These are phyloP conservation scores for Premnoplex brunnescens DNA, from an alignment of 2,797 vertebrate genomes.

Conservation along the genomic window DNA sequence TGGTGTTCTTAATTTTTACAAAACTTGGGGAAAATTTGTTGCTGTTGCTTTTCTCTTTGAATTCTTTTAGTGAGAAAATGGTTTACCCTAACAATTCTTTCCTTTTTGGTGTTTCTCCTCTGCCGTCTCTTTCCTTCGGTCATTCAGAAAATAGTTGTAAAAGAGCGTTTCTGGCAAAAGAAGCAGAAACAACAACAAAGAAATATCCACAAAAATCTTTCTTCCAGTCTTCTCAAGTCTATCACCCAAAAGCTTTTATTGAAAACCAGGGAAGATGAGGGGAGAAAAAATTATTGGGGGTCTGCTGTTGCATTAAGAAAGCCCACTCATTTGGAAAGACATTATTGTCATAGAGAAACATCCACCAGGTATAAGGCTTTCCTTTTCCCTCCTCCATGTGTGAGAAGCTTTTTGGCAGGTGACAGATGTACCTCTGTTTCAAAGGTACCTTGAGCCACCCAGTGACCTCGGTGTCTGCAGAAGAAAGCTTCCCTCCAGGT, in stretches of 20 bases:
- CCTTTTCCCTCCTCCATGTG: not conserved
- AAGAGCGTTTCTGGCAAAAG: not conserved
- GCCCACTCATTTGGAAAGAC: not conserved
- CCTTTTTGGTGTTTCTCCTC: not conserved
- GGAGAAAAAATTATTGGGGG: not conserved
- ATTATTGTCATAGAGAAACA: not conserved
- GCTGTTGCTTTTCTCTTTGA: not conserved
- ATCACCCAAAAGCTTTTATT: not conserved
- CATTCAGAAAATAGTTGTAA: not conserved
- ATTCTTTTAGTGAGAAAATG: not conserved
- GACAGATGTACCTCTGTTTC: not conserved
- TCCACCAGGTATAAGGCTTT: not conserved
- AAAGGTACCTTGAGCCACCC: not conserved
- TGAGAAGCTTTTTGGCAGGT: not conserved
- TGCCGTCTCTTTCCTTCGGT: accelerated
- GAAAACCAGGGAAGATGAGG: not conserved
- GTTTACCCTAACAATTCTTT: not conserved
- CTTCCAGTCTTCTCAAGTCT: not conserved
- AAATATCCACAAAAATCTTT: not conserved
- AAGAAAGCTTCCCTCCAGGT: not conserved
- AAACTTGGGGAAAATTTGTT: not conserved
- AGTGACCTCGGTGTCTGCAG: not conserved
- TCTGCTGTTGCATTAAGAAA: not conserved
- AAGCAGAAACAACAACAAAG: not conserved
- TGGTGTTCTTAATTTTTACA: not conserved